These are phyloP conservation scores for Monarcha castaneiventris DNA, from an alignment of 2,113 vertebrate species.

Conservation along the genomic window DNA sequence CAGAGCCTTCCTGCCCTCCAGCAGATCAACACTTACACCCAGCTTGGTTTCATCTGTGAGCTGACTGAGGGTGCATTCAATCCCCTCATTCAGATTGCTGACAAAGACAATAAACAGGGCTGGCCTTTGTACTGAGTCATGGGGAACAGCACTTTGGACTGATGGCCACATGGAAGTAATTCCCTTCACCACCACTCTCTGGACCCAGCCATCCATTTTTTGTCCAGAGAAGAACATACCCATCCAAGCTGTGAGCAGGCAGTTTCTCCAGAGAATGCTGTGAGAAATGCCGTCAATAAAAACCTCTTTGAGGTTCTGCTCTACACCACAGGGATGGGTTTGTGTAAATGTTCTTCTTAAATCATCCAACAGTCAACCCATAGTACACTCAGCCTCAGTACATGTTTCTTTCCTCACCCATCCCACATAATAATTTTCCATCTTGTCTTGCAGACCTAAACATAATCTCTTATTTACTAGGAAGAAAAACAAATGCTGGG, in stretches of 20 bases:
- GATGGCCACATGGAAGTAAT: accelerated
- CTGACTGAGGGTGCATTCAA: accelerated
- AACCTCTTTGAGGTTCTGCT: not conserved
- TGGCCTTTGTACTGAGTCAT: not conserved
- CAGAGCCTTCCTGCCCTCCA: not conserved
- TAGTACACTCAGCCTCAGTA: not conserved
- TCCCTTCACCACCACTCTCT: not conserved
- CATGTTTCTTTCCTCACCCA: not conserved
- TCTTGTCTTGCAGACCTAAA: not conserved
- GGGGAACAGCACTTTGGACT: accelerated
- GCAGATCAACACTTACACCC: not conserved
- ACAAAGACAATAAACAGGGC: not conserved
- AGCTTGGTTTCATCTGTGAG: accelerated
- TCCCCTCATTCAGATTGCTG: not conserved
- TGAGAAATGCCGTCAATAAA: not conserved
- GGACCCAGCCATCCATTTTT: not conserved
- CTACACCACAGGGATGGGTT: not conserved
- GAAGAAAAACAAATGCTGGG: not conserved
- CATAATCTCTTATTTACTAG: not conserved
- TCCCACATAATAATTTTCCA: not conserved
- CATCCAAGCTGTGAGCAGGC: not conserved
- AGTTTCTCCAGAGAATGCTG: not conserved
- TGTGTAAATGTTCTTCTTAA: not conserved
- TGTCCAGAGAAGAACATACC: not conserved
- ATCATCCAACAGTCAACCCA: not conserved